Percentiles rank a stretch among this genome's conserved stretches.
These are phyloP conservation scores for Chloromyia formosa DNA, from an alignment of 2,888 invertebrate genomes.

Conservation along the genomic window DNA sequence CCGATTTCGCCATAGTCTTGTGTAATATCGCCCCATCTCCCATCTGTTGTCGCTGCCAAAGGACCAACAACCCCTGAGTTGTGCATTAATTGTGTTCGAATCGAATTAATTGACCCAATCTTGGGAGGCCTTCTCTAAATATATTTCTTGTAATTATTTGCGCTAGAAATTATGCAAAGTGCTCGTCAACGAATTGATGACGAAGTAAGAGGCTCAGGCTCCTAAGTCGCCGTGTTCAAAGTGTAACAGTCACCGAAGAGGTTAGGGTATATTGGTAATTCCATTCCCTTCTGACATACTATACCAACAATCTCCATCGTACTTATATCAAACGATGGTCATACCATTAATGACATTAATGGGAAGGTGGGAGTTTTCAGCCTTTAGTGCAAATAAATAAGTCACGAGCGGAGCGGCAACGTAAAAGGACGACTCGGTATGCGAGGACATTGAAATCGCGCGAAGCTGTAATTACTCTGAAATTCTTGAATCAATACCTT, in stretches of 20 bases:
- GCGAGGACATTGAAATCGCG: too few relatives aligned
- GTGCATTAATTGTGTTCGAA: slow-evolving; percentile 32
- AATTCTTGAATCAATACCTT: slow-evolving; percentile 26
- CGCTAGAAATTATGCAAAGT: slow-evolving; percentile 40
- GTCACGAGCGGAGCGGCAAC: slow-evolving; percentile 14
- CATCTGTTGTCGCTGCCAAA: too few relatives aligned
- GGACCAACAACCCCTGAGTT: too few relatives aligned
- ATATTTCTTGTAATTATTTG: slow-evolving; percentile 40
- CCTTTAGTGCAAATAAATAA: slow-evolving; percentile 29
- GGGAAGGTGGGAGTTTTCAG: slow-evolving; percentile 5
- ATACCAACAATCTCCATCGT: too few relatives aligned
- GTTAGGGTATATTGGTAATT: too few relatives aligned
- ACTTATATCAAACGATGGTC: too few relatives aligned
- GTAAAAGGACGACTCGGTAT: background rate
- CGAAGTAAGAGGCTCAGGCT: too few relatives aligned
- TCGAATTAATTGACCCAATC: slow-evolving; percentile 37
- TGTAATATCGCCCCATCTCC: too few relatives aligned
- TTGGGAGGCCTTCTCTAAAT: slow-evolving; percentile 23
- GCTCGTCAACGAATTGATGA: slow-evolving; percentile 23
- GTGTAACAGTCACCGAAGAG: background rate
- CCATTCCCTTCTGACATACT: too few relatives aligned
- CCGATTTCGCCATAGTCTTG: too few relatives aligned
- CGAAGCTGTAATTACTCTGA: background rate
- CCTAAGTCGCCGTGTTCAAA: too few relatives aligned
- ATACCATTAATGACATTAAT: background rate